Base-by-base conservation (phyloP, 2,888 invertebrate species). In the Serripes groenlandicus region DNA sequence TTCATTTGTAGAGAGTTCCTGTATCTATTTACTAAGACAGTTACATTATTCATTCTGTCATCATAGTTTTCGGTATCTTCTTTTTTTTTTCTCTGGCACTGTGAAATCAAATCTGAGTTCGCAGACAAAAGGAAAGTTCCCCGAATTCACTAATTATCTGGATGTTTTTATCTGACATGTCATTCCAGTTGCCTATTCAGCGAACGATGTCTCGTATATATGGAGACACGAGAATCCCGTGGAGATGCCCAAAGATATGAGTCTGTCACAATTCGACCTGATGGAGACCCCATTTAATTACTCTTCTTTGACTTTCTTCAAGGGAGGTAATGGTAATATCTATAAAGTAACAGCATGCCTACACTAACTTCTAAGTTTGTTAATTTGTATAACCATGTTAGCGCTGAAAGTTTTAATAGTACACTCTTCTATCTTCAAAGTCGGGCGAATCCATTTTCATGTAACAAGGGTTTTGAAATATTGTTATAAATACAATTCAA, bases 261-360 rank as follows among this genome's bases (percentile, higher is more conserved):
- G 97, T 0, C 95, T 99, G 26, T 98, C 98, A 1, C 98, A 99
- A 95, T 99, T 99, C 94, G 98, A 98, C 95, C 96, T 99, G 88
- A 96, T 97, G 23, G 86, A 82, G 81, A 88, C 85, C n/a, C 96
- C 86, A 11, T 92, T 80, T 68, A 90, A 88, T 81, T 90, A 88
- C 78, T 89, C 75, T 71, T 92, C 91, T 68, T 92, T 89, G 11
- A 82, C 80, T 49, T 83, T 81, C 21, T 83, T 90, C 64, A 90
- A 91, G 81, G 89, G 89, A 83, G 90, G 92, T 92, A 82, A 62
- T 79, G 52, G 26, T n/a, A n/a, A n/a, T n/a, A n/a, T n/a, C n/a
- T n/a, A n/a, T n/a, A n/a, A n/a, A n/a, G n/a, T n/a, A n/a, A n/a
- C n/a, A n/a, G n/a, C n/a, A n/a, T n/a, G n/a, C n/a, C n/a, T n/a